Conservation (phyloP, 2,888 invertebrate genomes). For the Apantesis nais region DNA sequence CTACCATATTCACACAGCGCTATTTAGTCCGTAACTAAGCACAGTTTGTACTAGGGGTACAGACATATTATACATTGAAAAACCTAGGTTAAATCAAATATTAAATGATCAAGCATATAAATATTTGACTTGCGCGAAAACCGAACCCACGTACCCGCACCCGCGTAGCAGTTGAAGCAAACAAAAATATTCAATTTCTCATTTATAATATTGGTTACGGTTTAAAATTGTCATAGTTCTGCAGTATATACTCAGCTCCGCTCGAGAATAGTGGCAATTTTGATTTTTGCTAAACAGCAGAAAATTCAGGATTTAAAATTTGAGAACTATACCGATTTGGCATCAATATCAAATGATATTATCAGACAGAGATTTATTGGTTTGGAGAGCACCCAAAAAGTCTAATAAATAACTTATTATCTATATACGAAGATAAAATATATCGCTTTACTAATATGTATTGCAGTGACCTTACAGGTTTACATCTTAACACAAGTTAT, state of each 20-base stretch:
- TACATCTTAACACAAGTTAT: conserved; percentile 21
- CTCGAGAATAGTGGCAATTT: neutral
- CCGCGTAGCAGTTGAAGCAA: too few species aligned
- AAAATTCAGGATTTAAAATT: neutral
- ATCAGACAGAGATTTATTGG: neutral
- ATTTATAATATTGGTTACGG: neutral
- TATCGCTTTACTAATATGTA: neutral
- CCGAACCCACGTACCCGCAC: too few species aligned
- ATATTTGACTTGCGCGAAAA: too few species aligned
- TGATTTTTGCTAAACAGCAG: neutral
- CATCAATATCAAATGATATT: neutral
- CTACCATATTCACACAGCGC: too few species aligned
- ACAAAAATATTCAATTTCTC: too few species aligned
- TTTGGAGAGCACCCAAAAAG: neutral
- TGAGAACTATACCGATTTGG: neutral
- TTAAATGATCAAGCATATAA: too few species aligned
- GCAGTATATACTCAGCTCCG: neutral
- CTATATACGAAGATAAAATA: neutral
- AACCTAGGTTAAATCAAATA: too few species aligned
- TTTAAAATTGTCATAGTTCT: neutral
- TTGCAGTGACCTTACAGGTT: neutral
- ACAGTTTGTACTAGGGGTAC: too few species aligned
- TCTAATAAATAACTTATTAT: neutral
- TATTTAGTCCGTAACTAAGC: too few species aligned
- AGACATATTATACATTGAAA: too few species aligned